phyloP scores from a whole-genome alignment of 2,797 vertebrate species.

The Crax fasciolata region DNA sequence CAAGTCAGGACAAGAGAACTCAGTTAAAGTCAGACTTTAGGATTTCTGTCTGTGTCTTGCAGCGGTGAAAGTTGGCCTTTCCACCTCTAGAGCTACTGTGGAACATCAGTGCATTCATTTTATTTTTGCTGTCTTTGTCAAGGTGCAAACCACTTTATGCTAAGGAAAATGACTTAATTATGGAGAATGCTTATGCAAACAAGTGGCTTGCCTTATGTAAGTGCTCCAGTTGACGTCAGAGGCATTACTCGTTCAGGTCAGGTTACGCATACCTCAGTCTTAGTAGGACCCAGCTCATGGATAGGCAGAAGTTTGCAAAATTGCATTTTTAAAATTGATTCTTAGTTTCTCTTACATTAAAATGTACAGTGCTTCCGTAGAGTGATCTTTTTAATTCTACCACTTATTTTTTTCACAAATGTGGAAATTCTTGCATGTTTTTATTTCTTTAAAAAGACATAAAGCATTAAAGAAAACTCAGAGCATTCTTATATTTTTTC shows the following conservation, averaged over 20 bases:
- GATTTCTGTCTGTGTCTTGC: not conserved
- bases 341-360: not conserved
- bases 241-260: not conserved
- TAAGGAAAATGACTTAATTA: not conserved
- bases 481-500: not conserved
- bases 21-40: not conserved
- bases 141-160: not conserved
- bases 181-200: not conserved
- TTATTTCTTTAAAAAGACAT: not conserved
- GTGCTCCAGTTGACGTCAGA: conserved; percentile 13
- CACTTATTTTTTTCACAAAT: not conserved
- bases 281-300: not conserved
- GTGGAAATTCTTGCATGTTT: not conserved
- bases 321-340: not conserved
- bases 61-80: not conserved
- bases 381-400: not conserved
- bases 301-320: not conserved
- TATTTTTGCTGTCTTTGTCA: not conserved
- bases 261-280: conserved; percentile 7
- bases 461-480: not conserved
- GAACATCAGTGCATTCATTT: not conserved
- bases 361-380: not conserved
- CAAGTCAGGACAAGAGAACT: conserved; percentile 39
- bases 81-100: not conserved
- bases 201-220: not conserved